Conservation (phyloP, 2,113 vertebrate species). For the Brachyhypopomus occidentalis region DNA sequence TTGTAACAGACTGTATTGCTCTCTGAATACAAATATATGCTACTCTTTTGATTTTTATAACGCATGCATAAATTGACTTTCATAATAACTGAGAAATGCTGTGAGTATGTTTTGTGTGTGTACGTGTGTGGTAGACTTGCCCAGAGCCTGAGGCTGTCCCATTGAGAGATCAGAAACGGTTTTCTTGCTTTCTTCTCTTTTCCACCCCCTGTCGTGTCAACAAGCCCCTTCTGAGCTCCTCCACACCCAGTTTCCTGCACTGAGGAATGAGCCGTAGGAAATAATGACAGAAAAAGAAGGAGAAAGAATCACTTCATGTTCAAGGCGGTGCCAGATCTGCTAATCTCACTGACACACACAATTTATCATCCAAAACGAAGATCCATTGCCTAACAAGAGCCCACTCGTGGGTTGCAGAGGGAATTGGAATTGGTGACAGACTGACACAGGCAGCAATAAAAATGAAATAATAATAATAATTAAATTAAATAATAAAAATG, state of each 20-base stretch:
- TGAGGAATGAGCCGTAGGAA: neutral
- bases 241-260: neutral
- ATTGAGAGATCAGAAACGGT: neutral
- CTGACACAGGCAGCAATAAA: neutral
- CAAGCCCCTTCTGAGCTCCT: conserved; percentile 13
- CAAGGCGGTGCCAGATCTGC: neutral
- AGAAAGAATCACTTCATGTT: neutral
- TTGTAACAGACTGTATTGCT: too few species aligned
- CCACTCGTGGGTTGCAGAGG: neutral
- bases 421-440: neutral
- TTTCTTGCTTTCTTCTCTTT: neutral
- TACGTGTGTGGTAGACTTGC: neutral
- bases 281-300: neutral
- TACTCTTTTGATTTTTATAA: too few species aligned
- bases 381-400: conserved; percentile 8
- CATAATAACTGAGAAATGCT: too few species aligned
- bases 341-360: neutral
- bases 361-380: neutral
- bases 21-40: too few species aligned
- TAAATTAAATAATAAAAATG: neutral
- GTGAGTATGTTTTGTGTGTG: neutral
- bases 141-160: neutral
- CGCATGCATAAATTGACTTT: too few species aligned
- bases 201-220: neutral
- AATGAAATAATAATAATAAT: neutral